Conservation (phyloP, 2,797 vertebrate species). For the Triplophysa bombifrons region DNA sequence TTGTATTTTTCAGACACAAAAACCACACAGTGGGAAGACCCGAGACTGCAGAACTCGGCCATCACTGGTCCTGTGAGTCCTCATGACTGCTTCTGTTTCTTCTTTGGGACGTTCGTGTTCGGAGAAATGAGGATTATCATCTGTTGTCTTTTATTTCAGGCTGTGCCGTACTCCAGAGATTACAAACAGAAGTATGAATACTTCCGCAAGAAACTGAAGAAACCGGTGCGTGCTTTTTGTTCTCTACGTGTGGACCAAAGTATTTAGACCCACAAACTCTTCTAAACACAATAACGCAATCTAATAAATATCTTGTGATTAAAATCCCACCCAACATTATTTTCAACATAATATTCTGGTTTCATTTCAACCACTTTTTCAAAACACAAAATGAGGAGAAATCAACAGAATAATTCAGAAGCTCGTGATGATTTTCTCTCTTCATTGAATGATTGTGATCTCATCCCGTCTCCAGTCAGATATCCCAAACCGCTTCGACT, state of each 20-base stretch:
- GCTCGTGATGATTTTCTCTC: no score
- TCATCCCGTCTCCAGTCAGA: constrained; percentile 76
- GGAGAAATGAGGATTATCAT: no score
- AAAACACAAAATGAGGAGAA: no score
- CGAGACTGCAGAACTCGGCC: constrained; percentile 88
- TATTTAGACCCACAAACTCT: neutral
- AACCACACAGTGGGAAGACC: constrained; percentile 97
- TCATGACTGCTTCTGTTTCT: neutral
- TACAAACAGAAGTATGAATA: constrained; percentile 98
- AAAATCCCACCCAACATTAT: no score
- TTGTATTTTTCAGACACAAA: constrained; percentile 81
- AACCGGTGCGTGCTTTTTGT: constrained; percentile 80
- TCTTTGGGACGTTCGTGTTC: neutral
- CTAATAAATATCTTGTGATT: no score
- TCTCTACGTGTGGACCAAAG: neutral
- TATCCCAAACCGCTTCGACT: constrained; percentile 95
- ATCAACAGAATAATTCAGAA: no score
- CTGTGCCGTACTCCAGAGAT: constrained; percentile 98
- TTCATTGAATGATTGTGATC: neutral
- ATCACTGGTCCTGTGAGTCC: constrained; percentile 92
- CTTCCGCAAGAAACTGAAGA: constrained; percentile 95
- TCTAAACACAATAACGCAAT: no score
- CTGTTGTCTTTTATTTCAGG: constrained; percentile 71
- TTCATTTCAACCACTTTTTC: neutral
- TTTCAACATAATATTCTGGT: no score